Conservation (phyloP, 2,113 vertebrate species). For the Calidris pygmaea region DNA sequence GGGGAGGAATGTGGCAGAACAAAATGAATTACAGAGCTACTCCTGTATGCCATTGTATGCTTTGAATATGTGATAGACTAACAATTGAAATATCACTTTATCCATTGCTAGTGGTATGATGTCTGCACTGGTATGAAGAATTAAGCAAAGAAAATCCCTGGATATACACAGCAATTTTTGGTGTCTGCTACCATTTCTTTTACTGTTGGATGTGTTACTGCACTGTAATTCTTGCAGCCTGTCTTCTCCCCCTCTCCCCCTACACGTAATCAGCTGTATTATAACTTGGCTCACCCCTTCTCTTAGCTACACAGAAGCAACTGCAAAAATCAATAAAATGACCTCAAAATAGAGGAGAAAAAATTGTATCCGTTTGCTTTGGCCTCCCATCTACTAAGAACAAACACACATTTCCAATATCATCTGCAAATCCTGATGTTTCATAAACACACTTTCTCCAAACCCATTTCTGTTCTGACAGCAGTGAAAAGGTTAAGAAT, state of each 20-base stretch:
- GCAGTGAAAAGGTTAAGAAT: slow-evolving; percentile 48
- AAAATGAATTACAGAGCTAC: fast-evolving
- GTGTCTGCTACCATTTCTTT: neutral
- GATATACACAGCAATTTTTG: neutral
- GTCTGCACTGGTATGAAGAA: neutral
- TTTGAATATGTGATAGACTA: neutral
- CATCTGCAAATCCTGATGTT: neutral
- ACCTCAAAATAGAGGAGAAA: slow-evolving; percentile 13
- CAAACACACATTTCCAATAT: slow-evolving; percentile 1
- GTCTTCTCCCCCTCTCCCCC: too few species aligned
- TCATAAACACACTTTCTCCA: neutral
- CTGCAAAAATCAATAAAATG: slow-evolving; percentile 35
- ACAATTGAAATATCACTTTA: neutral
- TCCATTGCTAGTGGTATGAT: neutral
- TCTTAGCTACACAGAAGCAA: neutral
- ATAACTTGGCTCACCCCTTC: neutral
- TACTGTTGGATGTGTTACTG: neutral
- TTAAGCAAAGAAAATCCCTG: neutral
- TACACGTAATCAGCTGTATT: neutral
- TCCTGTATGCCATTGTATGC: neutral
- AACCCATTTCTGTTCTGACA: neutral
- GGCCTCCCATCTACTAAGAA: neutral
- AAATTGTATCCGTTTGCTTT: slow-evolving; percentile 31
- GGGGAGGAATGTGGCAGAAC: neutral
- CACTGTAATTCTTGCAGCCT: neutral